phyloP scores from a whole-genome alignment of 2,888 invertebrate species.

The Magallana nippona region DNA sequence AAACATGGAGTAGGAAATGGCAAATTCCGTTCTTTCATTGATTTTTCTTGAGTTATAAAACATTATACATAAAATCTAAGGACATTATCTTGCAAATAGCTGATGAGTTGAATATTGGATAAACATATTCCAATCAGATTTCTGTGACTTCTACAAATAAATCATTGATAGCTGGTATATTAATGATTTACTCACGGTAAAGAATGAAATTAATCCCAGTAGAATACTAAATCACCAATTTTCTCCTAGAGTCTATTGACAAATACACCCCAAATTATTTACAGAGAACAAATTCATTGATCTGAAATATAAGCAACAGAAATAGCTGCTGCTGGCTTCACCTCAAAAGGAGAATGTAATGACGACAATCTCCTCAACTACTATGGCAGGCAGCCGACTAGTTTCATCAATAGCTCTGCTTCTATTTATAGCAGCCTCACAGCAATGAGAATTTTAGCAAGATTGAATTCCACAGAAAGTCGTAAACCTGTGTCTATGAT shows the following conservation, averaged over 20 bases:
- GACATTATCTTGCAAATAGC: too few relatives aligned
- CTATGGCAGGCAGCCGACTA: neutral
- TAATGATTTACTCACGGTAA: neutral
- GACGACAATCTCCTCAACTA: neutral
- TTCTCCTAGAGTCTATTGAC: neutral
- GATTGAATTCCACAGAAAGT: too few relatives aligned
- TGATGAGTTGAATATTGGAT: too few relatives aligned
- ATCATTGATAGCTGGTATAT: too few relatives aligned
- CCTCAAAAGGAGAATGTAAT: slow-evolving; percentile 9
- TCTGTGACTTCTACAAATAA: too few relatives aligned
- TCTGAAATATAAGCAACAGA: neutral
- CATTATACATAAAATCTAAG: too few relatives aligned
- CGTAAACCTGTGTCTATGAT: too few relatives aligned
- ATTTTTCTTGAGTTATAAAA: too few relatives aligned
- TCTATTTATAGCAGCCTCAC: neutral
- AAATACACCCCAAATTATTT: neutral
- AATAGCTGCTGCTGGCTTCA: neutral
- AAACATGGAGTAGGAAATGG: too few relatives aligned
- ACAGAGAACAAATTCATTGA: neutral
- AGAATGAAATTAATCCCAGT: neutral
- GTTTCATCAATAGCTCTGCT: neutral
- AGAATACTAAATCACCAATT: neutral
- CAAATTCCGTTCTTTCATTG: too few relatives aligned
- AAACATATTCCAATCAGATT: too few relatives aligned
- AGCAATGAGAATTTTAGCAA: too few relatives aligned